Evolutionary conservation across 2,113 vertebrate genomes (phyloP), one percentile per base, ranked within the genome.

Genomic region (Camelus bactrianus): DNA sequence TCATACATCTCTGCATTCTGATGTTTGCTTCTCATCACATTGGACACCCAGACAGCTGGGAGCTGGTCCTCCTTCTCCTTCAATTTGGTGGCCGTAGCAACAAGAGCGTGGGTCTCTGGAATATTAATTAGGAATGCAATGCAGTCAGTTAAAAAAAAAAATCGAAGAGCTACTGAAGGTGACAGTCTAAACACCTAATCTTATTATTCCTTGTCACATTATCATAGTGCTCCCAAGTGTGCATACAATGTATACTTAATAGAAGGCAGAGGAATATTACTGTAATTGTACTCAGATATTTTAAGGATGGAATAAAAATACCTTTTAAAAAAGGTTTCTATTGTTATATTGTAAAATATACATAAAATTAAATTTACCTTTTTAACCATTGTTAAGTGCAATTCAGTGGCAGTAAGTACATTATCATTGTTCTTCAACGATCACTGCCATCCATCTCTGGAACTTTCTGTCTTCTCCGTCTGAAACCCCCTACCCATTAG

Each of bases 51-150:
- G 73, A 69, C 65, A 89, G 72, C 69, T 93, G 81, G 52, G 4
- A 80, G 3, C 54, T 58, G 12, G 13, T 56, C 24, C 24, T 54
- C 28, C 32, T 87, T 38, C 64, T 87, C 12, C n/a, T 88, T 20
- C 72, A 81, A 3, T 62, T 58, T 89, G 28, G 54, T 81, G 81
- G 13, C 16, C 58, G 1, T 16, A 58, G 35, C 64, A 73, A 58
- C 38, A 76, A 85, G 50, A 95, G 52, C 46, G 12, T 30, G 30
- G 24, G 10, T 73, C 9, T 76, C 76, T 82, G 32, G 28, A 73
- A 93, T 91, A 60, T 80, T 58, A 92, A 94, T 67, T 92, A 67
- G 30, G 13, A 95, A 70, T 42, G 17, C 30, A 72, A 70, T 28
- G 6, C 2, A 83, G 69, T 38, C 35, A 54, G 13, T 69, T 69